phyloP scores from a whole-genome alignment of 1,140 invertebrate genomes.

The Ooceraea biroi region DNA sequence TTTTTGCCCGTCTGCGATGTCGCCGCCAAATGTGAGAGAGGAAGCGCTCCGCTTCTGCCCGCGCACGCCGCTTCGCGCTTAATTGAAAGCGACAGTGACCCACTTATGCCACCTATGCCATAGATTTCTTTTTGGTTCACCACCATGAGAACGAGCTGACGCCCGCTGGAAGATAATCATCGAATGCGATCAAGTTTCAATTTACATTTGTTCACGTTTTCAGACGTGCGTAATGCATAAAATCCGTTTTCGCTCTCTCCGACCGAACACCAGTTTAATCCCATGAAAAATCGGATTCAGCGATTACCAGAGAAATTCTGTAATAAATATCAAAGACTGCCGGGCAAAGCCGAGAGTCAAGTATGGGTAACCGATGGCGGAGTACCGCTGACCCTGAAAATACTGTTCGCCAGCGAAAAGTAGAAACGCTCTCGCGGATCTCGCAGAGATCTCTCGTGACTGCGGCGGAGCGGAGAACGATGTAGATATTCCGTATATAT shows the following conservation, averaged over 20 bases:
- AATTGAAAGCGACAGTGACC: slow-evolving; percentile 78
- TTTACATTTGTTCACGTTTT: not conserved
- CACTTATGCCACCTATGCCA: slow-evolving; percentile 73
- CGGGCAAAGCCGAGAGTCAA: slow-evolving; percentile 8
- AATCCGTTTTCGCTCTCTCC: not conserved
- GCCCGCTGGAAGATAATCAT: slow-evolving; percentile 15
- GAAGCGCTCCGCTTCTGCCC: slow-evolving; percentile 57
- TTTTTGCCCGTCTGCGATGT: slow-evolving; percentile 81
- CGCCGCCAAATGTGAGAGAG: slow-evolving; percentile 77
- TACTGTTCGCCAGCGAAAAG: slow-evolving; percentile 16
- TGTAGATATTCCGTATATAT: slow-evolving; percentile 50
- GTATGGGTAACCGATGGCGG: not conserved
- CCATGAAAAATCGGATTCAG: not conserved
- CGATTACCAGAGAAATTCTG: not conserved
- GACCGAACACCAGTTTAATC: not conserved
- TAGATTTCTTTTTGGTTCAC: slow-evolving; percentile 66
- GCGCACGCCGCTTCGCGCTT: slow-evolving; percentile 67
- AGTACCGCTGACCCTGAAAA: slow-evolving; percentile 31
- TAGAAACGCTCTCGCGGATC: slow-evolving; percentile 9
- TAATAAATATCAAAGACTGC: not conserved
- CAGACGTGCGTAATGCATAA: not conserved
- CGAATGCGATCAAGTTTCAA: not conserved
- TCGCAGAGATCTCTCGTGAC: slow-evolving; percentile 45
- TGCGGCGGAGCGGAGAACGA: slow-evolving; percentile 25
- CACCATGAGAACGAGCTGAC: not conserved